Evolutionary conservation across 2,797 vertebrate species (phyloP).

Genomic region (Carapus acus): DNA sequence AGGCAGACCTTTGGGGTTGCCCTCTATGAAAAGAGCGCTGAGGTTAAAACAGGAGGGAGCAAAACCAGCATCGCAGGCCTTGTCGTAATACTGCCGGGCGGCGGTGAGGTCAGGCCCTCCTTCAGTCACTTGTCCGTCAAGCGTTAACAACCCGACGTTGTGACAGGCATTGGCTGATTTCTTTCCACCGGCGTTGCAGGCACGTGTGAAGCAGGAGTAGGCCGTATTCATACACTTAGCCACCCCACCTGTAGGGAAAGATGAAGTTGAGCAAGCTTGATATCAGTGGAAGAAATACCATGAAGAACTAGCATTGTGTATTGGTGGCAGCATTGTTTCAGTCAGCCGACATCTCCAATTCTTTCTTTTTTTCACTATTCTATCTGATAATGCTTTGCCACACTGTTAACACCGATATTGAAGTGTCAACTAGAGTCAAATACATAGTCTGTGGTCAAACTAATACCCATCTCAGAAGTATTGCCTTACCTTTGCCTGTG

Average conservation of each 20-base stretch:
- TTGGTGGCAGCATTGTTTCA: too few relatives aligned
- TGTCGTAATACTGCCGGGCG: slow-evolving; percentile 82
- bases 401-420: too few relatives aligned
- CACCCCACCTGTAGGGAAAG: slow-evolving; percentile 78
- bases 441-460: too few relatives aligned
- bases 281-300: too few relatives aligned
- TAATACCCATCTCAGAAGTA: too few relatives aligned
- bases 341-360: too few relatives aligned
- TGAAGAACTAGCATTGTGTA: too few relatives aligned
- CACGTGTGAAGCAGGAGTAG: slow-evolving; percentile 80
- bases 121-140: slow-evolving; percentile 75
- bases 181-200: slow-evolving; percentile 82
- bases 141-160: slow-evolving; percentile 79
- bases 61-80: slow-evolving; percentile 79
- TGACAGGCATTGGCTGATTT: slow-evolving; percentile 86
- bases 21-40: slow-evolving; percentile 82
- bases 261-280: not conserved
- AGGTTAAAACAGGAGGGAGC: slow-evolving; percentile 93
- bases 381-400: too few relatives aligned
- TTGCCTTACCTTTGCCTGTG: slow-evolving; percentile 92
- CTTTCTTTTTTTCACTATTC: too few relatives aligned
- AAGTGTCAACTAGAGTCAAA: too few relatives aligned
- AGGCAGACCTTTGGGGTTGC: slow-evolving; percentile 69
- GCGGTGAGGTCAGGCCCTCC: slow-evolving; percentile 62
- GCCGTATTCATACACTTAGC: slow-evolving; percentile 79